Conservation (phyloP, 1,140 invertebrate species). For the Philaenus spumarius region DNA sequence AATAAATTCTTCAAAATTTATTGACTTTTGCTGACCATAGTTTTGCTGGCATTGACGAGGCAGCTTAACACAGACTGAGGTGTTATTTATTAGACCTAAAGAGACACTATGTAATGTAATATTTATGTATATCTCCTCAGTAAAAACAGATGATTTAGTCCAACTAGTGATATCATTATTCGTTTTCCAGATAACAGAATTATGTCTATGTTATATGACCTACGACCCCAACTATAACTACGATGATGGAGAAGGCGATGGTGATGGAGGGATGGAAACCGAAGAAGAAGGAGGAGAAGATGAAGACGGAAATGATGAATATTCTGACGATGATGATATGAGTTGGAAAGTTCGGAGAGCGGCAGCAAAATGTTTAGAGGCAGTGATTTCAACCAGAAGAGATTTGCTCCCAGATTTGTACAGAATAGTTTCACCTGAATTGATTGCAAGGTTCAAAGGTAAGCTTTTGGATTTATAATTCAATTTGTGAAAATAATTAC, state of each 20-base stretch:
- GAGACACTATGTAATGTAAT: too few species aligned
- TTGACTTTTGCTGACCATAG: too few species aligned
- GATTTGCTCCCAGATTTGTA: slow-evolving; percentile 90
- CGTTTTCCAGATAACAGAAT: slow-evolving; percentile 71
- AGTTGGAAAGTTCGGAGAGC: slow-evolving; percentile 95
- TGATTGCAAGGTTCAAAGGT: slow-evolving; percentile 92
- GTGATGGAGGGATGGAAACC: slow-evolving; percentile 58
- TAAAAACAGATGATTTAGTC: background rate
- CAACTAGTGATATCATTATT: background rate
- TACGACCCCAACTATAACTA: slow-evolving; percentile 99
- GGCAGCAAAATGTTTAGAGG: slow-evolving; percentile 95
- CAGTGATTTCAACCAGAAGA: slow-evolving; percentile 84
- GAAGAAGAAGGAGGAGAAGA: slow-evolving; percentile 65
- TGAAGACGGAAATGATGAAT: slow-evolving; percentile 76
- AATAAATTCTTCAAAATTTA: too few species aligned
- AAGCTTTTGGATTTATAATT: slow-evolving; percentile 16
- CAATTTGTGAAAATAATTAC: background rate
- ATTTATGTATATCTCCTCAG: background rate
- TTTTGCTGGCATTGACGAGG: too few species aligned
- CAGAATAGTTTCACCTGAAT: slow-evolving; percentile 74
- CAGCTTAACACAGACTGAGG: too few species aligned
- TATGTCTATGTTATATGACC: slow-evolving; percentile 89
- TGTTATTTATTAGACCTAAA: too few species aligned
- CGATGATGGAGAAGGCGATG: slow-evolving; percentile 67
- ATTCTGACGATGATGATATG: slow-evolving; percentile 99